These are phyloP conservation scores for Acleris holmiana DNA, from an alignment of 2,888 invertebrate species.

Conservation along the genomic window DNA sequence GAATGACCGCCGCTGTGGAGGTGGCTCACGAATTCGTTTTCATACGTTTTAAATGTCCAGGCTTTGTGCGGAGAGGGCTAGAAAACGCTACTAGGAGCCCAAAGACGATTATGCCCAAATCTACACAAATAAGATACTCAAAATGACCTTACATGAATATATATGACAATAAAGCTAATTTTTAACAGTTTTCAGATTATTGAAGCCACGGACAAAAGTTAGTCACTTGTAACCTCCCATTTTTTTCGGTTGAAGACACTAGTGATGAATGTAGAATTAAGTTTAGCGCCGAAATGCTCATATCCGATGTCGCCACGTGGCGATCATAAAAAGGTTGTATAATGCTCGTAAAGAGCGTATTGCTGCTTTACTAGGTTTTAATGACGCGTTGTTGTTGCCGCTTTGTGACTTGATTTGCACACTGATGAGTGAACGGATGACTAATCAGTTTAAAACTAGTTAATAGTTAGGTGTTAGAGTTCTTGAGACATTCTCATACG, in stretches of 20 bases:
- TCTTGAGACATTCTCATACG: too few relatives aligned
- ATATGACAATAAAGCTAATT: too few relatives aligned
- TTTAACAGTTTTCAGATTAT: too few relatives aligned
- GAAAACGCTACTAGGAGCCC: too few relatives aligned
- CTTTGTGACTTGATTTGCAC: slow-evolving; percentile 18
- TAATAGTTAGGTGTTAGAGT: too few relatives aligned
- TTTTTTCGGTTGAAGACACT: slow-evolving; percentile 40
- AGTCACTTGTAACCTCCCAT: background rate
- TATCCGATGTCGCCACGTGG: slow-evolving; percentile 39
- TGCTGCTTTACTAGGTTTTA: slow-evolving; percentile 29
- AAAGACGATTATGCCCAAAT: too few relatives aligned
- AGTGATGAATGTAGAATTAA: slow-evolving; percentile 52
- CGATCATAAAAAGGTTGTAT: slow-evolving; percentile 41
- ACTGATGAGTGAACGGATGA: slow-evolving; percentile 12
- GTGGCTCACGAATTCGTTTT: too few relatives aligned
- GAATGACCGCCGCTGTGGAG: too few relatives aligned
- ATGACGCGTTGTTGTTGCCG: slow-evolving; percentile 26
- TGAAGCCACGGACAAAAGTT: background rate
- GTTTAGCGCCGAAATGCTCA: slow-evolving; percentile 39
- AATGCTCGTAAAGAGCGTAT: slow-evolving; percentile 42
- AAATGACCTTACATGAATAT: too few relatives aligned
- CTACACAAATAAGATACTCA: too few relatives aligned
- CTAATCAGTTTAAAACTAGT: background rate
- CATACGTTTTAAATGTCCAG: too few relatives aligned
- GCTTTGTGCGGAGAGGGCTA: too few relatives aligned